phyloP scores from a whole-genome alignment of 2,113 vertebrate species.

The Chloropsis hardwickii region DNA sequence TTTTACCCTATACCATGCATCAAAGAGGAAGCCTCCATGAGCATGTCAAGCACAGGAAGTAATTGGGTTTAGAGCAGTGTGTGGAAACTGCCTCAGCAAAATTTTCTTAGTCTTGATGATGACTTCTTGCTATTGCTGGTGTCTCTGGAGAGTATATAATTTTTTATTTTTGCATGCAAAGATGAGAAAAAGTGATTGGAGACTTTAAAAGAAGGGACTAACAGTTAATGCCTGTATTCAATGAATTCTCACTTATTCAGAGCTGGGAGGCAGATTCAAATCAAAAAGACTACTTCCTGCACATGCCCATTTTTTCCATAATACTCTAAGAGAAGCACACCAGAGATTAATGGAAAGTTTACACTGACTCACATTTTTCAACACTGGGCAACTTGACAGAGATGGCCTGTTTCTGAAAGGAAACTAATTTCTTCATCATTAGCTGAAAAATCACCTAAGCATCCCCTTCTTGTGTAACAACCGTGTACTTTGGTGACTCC shows the following conservation, averaged over 20 bases:
- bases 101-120: not conserved
- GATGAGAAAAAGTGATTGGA: not conserved
- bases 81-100: slow-evolving; percentile 29
- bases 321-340: not conserved
- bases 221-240: not conserved
- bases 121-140: not conserved
- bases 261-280: not conserved
- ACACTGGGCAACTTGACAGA: not conserved
- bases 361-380: not conserved
- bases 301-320: not conserved
- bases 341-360: not conserved
- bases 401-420: not conserved
- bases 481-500: not conserved
- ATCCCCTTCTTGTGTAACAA: not conserved
- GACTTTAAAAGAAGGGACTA: not conserved
- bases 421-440: not conserved
- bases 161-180: not conserved
- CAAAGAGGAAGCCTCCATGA: not conserved
- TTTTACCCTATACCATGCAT: not conserved
- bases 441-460: not conserved
- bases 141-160: not conserved
- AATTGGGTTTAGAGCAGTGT: not conserved
- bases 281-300: not conserved
- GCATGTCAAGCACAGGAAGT: not conserved
- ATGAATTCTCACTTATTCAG: not conserved